phyloP scores from a whole-genome alignment of 2,113 vertebrate genomes.

The Raphicerus campestris region DNA sequence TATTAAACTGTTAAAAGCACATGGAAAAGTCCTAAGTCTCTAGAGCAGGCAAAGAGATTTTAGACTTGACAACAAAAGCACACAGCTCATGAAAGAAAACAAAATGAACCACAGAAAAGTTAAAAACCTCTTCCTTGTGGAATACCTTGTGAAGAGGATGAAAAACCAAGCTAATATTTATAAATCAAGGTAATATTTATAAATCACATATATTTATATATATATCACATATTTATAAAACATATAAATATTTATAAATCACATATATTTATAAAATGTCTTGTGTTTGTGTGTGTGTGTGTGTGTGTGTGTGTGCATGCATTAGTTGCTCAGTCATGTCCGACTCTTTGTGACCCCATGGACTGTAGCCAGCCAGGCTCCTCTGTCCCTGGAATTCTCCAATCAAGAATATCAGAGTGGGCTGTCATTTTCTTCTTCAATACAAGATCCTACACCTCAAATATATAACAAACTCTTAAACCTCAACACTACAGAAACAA shows the following conservation, averaged over 20 bases:
- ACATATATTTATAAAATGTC: neutral
- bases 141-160: neutral
- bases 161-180: neutral
- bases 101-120: neutral
- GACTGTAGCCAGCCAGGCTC: neutral
- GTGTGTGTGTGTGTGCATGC: fast-evolving
- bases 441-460: neutral
- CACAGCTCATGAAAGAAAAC: neutral
- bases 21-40: neutral
- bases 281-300: neutral
- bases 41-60: neutral
- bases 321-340: neutral
- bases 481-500: neutral
- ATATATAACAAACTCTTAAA: neutral
- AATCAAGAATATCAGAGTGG: neutral
- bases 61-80: neutral
- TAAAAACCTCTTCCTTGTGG: neutral
- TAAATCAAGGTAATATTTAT: neutral
- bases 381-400: neutral
- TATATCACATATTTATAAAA: too few relatives aligned
- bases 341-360: neutral
- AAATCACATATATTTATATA: neutral
- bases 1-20: neutral
- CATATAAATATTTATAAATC: neutral
- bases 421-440: neutral